Evolutionary conservation across 2,888 invertebrate species (phyloP).

Genomic region (Hybos culiciformis): DNA sequence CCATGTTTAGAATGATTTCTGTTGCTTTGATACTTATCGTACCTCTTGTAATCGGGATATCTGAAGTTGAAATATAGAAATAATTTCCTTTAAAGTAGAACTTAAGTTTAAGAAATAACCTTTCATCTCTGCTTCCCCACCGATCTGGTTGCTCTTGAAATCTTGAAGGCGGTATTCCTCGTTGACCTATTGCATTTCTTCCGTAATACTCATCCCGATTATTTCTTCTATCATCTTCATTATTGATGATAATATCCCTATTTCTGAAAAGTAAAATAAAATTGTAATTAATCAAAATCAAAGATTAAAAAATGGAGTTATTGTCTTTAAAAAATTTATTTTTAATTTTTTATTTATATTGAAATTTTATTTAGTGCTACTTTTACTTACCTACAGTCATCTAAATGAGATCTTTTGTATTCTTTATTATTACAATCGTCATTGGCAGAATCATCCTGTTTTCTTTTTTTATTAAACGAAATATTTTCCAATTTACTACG

Average conservation of each 20-base stretch:
- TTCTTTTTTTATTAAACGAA: conserved; percentile 36
- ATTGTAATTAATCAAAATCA: neutral
- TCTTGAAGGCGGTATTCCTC: conserved; percentile 30
- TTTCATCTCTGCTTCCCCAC: conserved; percentile 27
- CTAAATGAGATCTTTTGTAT: conserved; percentile 31
- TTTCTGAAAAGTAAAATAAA: conserved; percentile 15
- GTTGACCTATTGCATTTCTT: conserved; percentile 22
- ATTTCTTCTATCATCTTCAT: conserved; percentile 32
- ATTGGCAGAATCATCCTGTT: conserved; percentile 40
- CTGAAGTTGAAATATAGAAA: conserved; percentile 18
- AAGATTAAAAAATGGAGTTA: conserved; percentile 5
- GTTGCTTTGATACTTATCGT: conserved; percentile 37
- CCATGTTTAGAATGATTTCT: conserved; percentile 20
- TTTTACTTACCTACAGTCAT: conserved; percentile 37
- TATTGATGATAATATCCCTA: conserved; percentile 24
- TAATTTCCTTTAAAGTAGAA: neutral
- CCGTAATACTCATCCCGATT: conserved; percentile 25
- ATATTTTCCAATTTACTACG: conserved; percentile 16
- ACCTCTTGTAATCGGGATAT: conserved; percentile 26
- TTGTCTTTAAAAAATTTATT: neutral
- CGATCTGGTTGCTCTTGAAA: conserved; percentile 22
- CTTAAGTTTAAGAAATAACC: neutral
- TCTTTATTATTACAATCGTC: conserved; percentile 38
- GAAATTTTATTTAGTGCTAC: conserved; percentile 22
- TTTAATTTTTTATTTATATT: conserved; percentile 9